Conservation (phyloP, 2,113 vertebrate species). For the Semicossyphus pulcher region DNA sequence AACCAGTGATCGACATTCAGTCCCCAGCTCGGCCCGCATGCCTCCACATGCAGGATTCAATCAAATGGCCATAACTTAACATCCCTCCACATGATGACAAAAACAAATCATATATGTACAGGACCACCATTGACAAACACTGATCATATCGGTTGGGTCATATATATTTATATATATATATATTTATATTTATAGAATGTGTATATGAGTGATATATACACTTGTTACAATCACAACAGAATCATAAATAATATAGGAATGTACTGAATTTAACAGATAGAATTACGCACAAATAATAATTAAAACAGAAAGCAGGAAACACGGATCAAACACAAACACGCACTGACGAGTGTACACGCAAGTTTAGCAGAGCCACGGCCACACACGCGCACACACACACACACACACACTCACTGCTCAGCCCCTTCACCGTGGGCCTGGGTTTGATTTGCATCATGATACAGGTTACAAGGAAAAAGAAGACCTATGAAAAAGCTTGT, state of each 20-base stretch:
- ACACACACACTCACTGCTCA: neutral
- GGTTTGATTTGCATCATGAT: constrained; percentile 33
- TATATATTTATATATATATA: constrained; percentile 65
- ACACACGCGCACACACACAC: neutral
- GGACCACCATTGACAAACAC: constrained; percentile 74
- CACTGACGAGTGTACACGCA: neutral
- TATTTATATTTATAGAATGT: constrained; percentile 72
- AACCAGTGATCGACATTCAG: constrained; percentile 79
- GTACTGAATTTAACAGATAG: constrained; percentile 75
- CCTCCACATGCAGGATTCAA: constrained; percentile 54
- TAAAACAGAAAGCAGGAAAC: constrained; percentile 62
- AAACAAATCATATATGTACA: constrained; percentile 70
- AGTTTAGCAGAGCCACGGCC: neutral
- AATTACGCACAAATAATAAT: constrained; percentile 73
- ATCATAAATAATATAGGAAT: constrained; percentile 86
- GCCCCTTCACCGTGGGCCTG: constrained; percentile 18
- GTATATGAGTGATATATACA: constrained; percentile 79
- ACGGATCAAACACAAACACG: constrained; percentile 10
- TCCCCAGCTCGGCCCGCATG: constrained; percentile 51
- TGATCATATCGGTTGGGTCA: constrained; percentile 73
- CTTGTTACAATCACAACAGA: constrained; percentile 80
- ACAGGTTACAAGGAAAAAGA: neutral
- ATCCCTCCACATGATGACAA: constrained; percentile 57
- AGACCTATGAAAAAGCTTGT: neutral
- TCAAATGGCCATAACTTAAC: constrained; percentile 73